These are phyloP conservation scores for Rhyzopertha dominica DNA, from an alignment of 1,140 invertebrate species.

Conservation along the genomic window DNA sequence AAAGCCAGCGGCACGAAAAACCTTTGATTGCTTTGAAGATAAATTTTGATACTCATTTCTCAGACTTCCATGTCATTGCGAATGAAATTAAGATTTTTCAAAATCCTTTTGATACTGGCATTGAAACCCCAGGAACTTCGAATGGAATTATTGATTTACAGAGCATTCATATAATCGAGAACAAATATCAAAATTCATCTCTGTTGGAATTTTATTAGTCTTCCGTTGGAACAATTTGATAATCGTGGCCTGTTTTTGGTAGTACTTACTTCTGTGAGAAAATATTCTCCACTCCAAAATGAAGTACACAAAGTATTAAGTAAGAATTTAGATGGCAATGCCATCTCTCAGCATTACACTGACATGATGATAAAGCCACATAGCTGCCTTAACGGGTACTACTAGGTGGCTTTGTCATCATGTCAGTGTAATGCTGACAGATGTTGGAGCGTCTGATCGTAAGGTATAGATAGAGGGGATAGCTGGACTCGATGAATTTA, in stretches of 20 bases:
- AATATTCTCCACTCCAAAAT: slow-evolving; percentile 25
- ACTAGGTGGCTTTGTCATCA: too few relatives aligned
- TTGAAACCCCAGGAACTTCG: slow-evolving; percentile 28
- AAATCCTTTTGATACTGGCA: slow-evolving; percentile 23
- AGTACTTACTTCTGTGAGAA: slow-evolving; percentile 24
- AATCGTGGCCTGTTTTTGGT: slow-evolving; percentile 19
- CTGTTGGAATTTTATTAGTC: slow-evolving; percentile 21
- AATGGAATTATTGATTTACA: slow-evolving; percentile 31
- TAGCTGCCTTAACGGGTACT: too few relatives aligned
- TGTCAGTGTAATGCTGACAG: too few relatives aligned
- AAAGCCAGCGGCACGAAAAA: too few relatives aligned
- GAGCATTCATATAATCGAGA: slow-evolving; percentile 24
- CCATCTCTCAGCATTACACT: too few relatives aligned
- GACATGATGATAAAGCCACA: too few relatives aligned
- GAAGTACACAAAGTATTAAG: slow-evolving; percentile 25
- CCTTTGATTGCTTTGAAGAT: slow-evolving; percentile 27
- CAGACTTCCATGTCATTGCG: slow-evolving; percentile 24
- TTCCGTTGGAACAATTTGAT: too few relatives aligned
- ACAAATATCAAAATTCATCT: slow-evolving; percentile 22
- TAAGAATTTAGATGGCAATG: too few relatives aligned
- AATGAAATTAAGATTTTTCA: slow-evolving; percentile 32
- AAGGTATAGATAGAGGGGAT: too few relatives aligned
- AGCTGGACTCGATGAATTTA: too few relatives aligned
- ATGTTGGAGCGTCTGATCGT: too few relatives aligned
- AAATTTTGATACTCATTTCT: too few relatives aligned